phyloP scores from a whole-genome alignment of 2,888 invertebrate species.

The Noctua fimbriata region DNA sequence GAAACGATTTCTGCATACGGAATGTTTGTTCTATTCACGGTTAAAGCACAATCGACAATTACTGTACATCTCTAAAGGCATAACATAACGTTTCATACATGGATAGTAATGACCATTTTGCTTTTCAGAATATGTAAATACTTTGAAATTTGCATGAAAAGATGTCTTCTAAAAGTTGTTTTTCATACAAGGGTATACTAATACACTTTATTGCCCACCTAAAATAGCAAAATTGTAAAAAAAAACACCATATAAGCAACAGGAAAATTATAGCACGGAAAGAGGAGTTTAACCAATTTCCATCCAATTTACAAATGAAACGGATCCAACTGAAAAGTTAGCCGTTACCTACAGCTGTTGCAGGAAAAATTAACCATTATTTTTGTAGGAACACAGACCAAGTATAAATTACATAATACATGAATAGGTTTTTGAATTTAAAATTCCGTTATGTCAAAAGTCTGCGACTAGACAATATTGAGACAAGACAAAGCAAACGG shows the following conservation, averaged over 20 bases:
- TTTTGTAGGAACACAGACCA: conserved; percentile 10
- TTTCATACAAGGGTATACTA: background rate
- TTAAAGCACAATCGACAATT: conserved; percentile 28
- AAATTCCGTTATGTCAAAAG: conserved; percentile 8
- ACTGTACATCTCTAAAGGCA: conserved; percentile 3
- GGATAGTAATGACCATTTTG: background rate
- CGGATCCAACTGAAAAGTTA: background rate
- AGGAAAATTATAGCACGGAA: conserved; percentile 15
- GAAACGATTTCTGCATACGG: conserved; percentile 50
- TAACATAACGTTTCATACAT: background rate
- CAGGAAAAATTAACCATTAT: background rate
- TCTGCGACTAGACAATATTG: conserved; percentile 3
- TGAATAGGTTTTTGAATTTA: background rate
- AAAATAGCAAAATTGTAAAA: background rate
- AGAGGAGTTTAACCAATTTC: conserved; percentile 26
- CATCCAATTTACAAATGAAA: conserved; percentile 21
- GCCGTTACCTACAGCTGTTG: background rate
- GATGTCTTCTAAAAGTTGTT: background rate
- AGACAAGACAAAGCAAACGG: conserved; percentile 16
- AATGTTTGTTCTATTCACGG: conserved; percentile 43
- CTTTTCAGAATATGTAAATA: background rate
- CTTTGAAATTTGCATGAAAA: background rate
- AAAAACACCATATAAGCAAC: background rate
- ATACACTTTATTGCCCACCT: background rate
- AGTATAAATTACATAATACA: conserved; percentile 7